A percentile compares a stretch with the other conserved stretches of the same genome.
Conservation (phyloP, 2,113 vertebrate genomes). For the Dermatemys mawii region DNA sequence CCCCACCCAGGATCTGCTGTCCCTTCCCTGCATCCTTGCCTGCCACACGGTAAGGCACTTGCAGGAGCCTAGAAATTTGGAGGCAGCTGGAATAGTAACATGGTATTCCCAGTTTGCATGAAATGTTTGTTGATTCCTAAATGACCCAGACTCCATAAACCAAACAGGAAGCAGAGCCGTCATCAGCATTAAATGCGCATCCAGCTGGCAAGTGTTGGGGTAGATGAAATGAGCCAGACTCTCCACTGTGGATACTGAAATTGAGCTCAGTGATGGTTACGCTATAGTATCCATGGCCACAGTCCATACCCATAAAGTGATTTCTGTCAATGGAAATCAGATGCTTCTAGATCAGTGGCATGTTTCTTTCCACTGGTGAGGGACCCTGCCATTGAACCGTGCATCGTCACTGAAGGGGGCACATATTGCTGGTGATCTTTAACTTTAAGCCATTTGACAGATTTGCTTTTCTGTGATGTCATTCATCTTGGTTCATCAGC, state of each 20-base stretch:
- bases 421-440: neutral
- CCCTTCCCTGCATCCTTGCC: neutral
- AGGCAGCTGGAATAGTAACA: neutral
- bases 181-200: neutral
- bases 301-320: neutral
- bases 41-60: neutral
- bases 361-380: neutral
- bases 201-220: neutral
- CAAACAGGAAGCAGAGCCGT: neutral
- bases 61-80: neutral
- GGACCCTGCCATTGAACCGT: neutral
- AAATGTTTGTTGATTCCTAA: neutral
- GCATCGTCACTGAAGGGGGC: neutral
- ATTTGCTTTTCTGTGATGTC: neutral
- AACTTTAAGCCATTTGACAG: neutral
- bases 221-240: neutral
- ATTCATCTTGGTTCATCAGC: neutral
- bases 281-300: neutral
- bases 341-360: neutral
- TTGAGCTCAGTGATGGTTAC: neutral
- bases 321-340: neutral
- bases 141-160: too few relatives aligned
- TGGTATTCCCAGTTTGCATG: neutral
- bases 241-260: neutral
- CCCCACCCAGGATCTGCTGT: neutral